These are phyloP conservation scores for Podarcis siculus DNA, from an alignment of 2,797 vertebrate species.

Conservation along the genomic window DNA sequence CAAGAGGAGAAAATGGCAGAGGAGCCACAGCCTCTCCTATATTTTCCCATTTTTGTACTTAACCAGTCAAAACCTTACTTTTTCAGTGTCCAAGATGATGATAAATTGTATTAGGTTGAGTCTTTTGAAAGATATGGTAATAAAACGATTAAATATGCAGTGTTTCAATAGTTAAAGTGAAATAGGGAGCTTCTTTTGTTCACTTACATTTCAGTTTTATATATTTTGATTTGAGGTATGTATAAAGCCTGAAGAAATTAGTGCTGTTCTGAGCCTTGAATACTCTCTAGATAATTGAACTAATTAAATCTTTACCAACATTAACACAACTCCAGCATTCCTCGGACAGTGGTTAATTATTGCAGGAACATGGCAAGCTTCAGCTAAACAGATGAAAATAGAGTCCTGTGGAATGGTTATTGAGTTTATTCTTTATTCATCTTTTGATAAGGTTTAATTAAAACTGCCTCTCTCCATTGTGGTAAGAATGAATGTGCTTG, in stretches of 20 bases:
- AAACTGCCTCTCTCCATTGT: conserved; percentile 92
- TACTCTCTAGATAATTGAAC: conserved; percentile 84
- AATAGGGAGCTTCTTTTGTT: conserved; percentile 71
- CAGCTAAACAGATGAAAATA: conserved; percentile 88
- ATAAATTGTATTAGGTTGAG: conserved; percentile 33
- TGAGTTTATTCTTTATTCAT: conserved; percentile 92
- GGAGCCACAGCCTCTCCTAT: conserved; percentile 9
- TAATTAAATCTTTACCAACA: conserved; percentile 89
- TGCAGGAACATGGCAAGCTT: conserved; percentile 83
- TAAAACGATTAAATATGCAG: conserved; percentile 69
- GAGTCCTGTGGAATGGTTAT: conserved; percentile 84
- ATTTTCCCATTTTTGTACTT: conserved; percentile 38
- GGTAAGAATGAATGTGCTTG: conserved; percentile 91
- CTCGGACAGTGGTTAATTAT: conserved; percentile 88
- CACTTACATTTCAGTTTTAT: conserved; percentile 71
- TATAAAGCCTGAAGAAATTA: conserved; percentile 78
- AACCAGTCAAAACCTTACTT: conserved; percentile 25
- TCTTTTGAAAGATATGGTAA: conserved; percentile 54
- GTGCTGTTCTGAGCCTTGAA: conserved; percentile 75
- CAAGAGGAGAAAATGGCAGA: conserved; percentile 22
- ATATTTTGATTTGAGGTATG: conserved; percentile 77
- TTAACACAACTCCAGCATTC: conserved; percentile 84
- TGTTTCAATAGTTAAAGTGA: conserved; percentile 65
- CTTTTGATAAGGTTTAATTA: conserved; percentile 97
- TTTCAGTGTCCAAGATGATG: conserved; percentile 3